Percentiles rank a stretch among this genome's conserved stretches.
These are phyloP conservation scores for Zaprionus capensis DNA, from an alignment of 1,140 invertebrate species.

Conservation along the genomic window DNA sequence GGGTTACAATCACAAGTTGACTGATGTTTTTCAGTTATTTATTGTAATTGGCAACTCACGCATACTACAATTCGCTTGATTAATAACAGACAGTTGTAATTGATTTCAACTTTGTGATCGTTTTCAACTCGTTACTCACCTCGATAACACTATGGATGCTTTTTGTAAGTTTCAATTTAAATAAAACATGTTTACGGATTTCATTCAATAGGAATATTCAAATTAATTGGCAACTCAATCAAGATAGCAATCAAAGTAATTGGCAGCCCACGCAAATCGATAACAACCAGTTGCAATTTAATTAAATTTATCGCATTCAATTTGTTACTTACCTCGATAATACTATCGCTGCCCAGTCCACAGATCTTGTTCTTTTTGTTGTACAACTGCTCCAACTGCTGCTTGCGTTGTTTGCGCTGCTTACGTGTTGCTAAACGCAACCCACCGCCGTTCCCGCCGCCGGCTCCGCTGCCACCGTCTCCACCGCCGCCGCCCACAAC, in stretches of 20 bases:
- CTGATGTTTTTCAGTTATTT: no score
- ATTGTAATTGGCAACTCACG: no score
- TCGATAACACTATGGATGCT: slow-evolving; percentile 64
- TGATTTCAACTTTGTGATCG: slow-evolving; percentile 7
- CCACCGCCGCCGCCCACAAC: slow-evolving; percentile 41
- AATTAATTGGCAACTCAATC: not conserved
- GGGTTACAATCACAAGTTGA: no score
- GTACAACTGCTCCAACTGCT: slow-evolving; percentile 58
- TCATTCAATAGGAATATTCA: no score
- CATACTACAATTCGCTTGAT: not conserved
- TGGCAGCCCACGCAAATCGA: not conserved
- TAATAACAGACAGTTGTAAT: not conserved
- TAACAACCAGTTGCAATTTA: not conserved
- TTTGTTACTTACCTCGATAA: slow-evolving; percentile 73
- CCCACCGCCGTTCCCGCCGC: slow-evolving; percentile 28
- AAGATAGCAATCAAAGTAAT: not conserved
- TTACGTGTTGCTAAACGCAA: slow-evolving; percentile 60
- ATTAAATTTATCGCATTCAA: slow-evolving; percentile 29
- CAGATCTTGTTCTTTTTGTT: slow-evolving; percentile 66
- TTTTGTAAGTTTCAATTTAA: no score
- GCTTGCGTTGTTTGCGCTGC: slow-evolving; percentile 48
- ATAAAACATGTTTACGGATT: no score
- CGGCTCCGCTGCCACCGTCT: slow-evolving; percentile 19
- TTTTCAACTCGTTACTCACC: slow-evolving; percentile 57
- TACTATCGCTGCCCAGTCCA: slow-evolving; percentile 72